Evolutionary conservation across 1,140 invertebrate genomes (phyloP).

Genomic region (Oryzaephilus surinamensis): DNA sequence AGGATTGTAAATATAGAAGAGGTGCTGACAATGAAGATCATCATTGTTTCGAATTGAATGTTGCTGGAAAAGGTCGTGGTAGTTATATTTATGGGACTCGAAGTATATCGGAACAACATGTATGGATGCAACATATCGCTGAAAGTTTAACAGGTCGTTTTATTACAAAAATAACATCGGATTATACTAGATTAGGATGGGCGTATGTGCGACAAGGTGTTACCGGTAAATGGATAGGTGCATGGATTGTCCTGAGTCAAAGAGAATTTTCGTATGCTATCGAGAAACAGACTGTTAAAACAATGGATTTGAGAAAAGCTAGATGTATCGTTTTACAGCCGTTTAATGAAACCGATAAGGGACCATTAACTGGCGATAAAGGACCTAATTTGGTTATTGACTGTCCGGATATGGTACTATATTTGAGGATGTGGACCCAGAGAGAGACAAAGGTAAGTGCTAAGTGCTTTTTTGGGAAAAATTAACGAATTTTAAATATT

Average conservation of each 20-base stretch:
- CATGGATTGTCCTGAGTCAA: constrained; percentile 65
- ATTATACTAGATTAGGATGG: constrained; percentile 54
- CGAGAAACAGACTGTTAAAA: constrained; percentile 43
- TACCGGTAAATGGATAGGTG: constrained; percentile 59
- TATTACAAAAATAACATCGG: constrained; percentile 45
- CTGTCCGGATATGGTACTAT: constrained; percentile 48
- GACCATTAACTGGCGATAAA: constrained; percentile 43
- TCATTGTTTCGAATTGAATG: constrained; percentile 46
- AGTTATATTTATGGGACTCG: constrained; percentile 45
- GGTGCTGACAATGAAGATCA: constrained; percentile 44
- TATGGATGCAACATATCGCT: constrained; percentile 59
- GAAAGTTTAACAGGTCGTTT: constrained; percentile 50
- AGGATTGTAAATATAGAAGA: constrained; percentile 49
- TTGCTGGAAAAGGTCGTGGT: constrained; percentile 37
- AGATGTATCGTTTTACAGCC: constrained; percentile 57
- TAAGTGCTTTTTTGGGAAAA: background rate
- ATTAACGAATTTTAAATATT: background rate
- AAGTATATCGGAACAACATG: constrained; percentile 42
- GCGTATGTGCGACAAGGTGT: constrained; percentile 56
- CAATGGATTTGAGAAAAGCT: constrained; percentile 69
- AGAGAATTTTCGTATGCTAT: constrained; percentile 57
- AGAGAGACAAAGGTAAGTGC: constrained; percentile 46
- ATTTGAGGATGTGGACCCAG: constrained; percentile 57
- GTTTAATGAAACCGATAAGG: constrained; percentile 39
- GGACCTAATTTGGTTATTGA: constrained; percentile 56